These are phyloP conservation scores for Morus bassanus DNA, from an alignment of 2,797 vertebrate genomes.

Conservation along the genomic window DNA sequence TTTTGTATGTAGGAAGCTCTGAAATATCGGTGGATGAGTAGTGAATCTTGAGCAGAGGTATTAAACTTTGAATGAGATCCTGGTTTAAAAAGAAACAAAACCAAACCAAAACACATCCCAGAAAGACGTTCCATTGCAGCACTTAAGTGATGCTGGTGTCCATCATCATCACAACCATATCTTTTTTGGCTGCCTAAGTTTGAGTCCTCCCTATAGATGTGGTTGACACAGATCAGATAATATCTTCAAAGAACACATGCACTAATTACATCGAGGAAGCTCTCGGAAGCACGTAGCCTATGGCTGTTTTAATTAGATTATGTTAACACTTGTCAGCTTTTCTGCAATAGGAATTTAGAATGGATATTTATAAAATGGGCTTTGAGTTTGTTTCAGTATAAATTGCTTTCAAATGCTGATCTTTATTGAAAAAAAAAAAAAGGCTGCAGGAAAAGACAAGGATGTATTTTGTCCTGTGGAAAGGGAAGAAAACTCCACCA, in stretches of 20 bases:
- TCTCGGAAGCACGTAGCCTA: not conserved
- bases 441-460: not conserved
- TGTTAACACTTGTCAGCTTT: not conserved
- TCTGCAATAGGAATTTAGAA: not conserved
- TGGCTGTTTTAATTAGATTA: not conserved
- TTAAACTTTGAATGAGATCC: not conserved
- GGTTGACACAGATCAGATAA: not conserved
- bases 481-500: accelerated
- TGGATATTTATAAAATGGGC: not conserved
- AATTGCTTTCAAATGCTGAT: not conserved
- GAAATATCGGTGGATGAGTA: not conserved
- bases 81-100: not conserved
- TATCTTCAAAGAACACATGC: not conserved
- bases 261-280: not conserved
- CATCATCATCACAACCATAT: not conserved
- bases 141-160: not conserved
- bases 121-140: not conserved
- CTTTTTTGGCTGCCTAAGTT: not conserved
- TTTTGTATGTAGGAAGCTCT: not conserved
- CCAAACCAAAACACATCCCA: not conserved
- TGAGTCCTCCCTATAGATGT: not conserved
- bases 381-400: not conserved
- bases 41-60: not conserved
- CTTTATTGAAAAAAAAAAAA: not conserved
- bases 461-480: not conserved